Evolutionary conservation across 2,888 invertebrate genomes (phyloP).

Genomic region (Gymnocheta viridis): DNA sequence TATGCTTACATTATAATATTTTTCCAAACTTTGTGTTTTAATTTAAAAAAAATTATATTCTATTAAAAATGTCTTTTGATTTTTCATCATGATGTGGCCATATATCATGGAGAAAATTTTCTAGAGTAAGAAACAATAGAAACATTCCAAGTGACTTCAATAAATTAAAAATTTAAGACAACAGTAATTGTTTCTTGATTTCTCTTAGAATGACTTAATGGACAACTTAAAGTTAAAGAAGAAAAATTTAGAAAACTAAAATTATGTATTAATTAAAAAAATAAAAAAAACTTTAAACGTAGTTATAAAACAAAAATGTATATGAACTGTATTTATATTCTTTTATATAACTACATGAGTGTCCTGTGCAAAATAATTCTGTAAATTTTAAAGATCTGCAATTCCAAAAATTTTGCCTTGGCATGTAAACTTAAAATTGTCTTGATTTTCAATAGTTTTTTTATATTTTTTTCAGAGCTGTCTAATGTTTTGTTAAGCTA

Average conservation of each 20-base stretch:
- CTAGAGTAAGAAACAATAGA: neutral
- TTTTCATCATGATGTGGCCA: too few species aligned
- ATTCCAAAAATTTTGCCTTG: conserved; percentile 61
- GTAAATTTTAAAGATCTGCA: conserved; percentile 60
- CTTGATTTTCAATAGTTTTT: conserved; percentile 40
- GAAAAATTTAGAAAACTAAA: neutral
- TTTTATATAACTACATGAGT: neutral
- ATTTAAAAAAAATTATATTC: too few species aligned
- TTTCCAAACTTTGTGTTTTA: neutral
- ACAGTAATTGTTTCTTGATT: too few species aligned
- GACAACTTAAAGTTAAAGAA: neutral
- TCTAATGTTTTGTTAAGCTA: too few species aligned
- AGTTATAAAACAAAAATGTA: conserved; percentile 8
- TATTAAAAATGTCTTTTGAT: too few species aligned
- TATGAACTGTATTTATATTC: neutral
- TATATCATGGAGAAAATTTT: neutral
- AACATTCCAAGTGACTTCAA: too few species aligned
- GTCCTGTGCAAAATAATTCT: conserved; percentile 11
- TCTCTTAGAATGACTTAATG: too few species aligned
- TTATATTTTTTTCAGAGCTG: conserved; percentile 28
- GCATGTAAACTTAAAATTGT: conserved; percentile 65
- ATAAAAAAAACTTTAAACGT: conserved; percentile 18
- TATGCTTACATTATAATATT: too few species aligned
- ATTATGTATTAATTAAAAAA: conserved; percentile 11
- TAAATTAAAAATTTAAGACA: too few species aligned